Evolutionary conservation across 2,113 vertebrate genomes (phyloP), one percentile per base, ranked within the genome.

Genomic region (Morone saxatilis): DNA sequence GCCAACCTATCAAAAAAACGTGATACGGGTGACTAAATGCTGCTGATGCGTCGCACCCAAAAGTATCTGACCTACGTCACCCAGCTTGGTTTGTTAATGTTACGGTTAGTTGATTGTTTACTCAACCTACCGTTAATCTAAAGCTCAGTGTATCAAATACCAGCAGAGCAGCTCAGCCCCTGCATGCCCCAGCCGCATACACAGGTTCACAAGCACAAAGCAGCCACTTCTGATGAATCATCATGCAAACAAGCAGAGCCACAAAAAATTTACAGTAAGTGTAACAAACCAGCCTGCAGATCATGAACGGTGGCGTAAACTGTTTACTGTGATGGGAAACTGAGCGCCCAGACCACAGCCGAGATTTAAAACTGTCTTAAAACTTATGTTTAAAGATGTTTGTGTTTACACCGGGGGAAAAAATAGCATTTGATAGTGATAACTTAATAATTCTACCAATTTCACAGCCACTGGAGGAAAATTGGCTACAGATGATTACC

Each of bases 221-320:
- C 79, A 60, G 71, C 67, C 83, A 74, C 47, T 43, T 69, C 69
- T 40, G 78, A 86, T 92, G 90, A 91, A 90, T 93, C 91, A 92
- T 91, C 69, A 83, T 88, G 86, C 87, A 91, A 92, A 93, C 80
- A 78, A 17, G 68, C 63, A 17, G 62, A 81, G 67, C 83, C 76
- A 78, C 86, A 88, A 71, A 87, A 69, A 76, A 31, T 31, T 31
- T 31, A 31, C 31, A 68, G 69, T 60, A 48, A 36, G 40, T 57
- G 81, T 84, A 80, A 78, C 71, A 86, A 71, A 80, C 50, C 76
- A 74, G 60, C 38, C 38, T 72, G 68, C 56, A 76, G 84, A 80
- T 50, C 13, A 65, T 59, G 50, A 78, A 71, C 12, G 54, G 51
- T 80, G 82, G 80, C 72, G 74, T 70, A 78, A 89, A 82, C 38